Evolutionary conservation across 2,888 invertebrate species (phyloP).

Genomic region (Abrostola triplasia): DNA sequence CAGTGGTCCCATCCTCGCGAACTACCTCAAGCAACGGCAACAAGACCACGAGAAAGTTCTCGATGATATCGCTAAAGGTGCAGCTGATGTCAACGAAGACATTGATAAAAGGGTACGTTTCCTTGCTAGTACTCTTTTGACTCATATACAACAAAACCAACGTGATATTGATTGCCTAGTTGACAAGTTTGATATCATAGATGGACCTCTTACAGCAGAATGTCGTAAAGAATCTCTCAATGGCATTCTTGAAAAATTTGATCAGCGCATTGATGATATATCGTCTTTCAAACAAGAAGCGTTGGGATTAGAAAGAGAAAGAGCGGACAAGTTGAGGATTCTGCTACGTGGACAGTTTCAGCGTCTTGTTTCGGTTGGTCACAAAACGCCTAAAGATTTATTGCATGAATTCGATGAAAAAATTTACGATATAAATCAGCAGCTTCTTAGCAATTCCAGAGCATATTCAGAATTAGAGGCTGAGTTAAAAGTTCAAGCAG

Average conservation of each 20-base stretch:
- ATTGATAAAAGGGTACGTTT: slow-evolving; percentile 68
- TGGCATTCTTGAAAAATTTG: slow-evolving; percentile 58
- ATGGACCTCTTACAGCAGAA: slow-evolving; percentile 43
- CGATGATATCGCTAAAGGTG: slow-evolving; percentile 58
- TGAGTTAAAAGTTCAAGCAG: slow-evolving; percentile 68
- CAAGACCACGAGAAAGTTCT: slow-evolving; percentile 62
- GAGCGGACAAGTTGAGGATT: slow-evolving; percentile 70
- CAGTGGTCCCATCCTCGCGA: slow-evolving; percentile 69
- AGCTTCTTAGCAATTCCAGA: slow-evolving; percentile 75
- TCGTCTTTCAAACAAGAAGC: slow-evolving; percentile 69
- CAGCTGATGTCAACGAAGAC: slow-evolving; percentile 63
- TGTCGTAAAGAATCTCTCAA: slow-evolving; percentile 62
- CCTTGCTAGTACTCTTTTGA: slow-evolving; percentile 68
- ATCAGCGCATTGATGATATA: slow-evolving; percentile 62
- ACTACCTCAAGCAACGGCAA: slow-evolving; percentile 72
- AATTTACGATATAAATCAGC: slow-evolving; percentile 79
- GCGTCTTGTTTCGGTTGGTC: slow-evolving; percentile 67
- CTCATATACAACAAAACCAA: slow-evolving; percentile 69
- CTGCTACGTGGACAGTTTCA: slow-evolving; percentile 74
- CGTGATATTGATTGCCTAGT: slow-evolving; percentile 67
- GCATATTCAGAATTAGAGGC: slow-evolving; percentile 75
- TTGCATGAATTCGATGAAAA: slow-evolving; percentile 77
- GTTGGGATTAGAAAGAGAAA: slow-evolving; percentile 68
- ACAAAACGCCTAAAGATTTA: slow-evolving; percentile 70
- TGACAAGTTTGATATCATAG: slow-evolving; percentile 44